Evolutionary conservation across 1,140 invertebrate genomes (phyloP), one percentile per base, ranked within the genome.

Genomic region (Drosophila navojoa): DNA sequence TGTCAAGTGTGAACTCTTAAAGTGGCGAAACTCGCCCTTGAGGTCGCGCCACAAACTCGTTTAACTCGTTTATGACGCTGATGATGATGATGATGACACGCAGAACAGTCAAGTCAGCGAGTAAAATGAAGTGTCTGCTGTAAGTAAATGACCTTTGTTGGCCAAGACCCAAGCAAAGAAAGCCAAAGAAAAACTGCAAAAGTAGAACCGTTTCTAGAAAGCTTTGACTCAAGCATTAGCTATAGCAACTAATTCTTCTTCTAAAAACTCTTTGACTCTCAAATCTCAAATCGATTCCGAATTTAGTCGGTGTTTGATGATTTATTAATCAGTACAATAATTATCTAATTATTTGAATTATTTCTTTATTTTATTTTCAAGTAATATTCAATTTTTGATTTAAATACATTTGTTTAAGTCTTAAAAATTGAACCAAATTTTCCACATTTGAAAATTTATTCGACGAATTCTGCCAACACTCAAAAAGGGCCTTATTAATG

Each of bases 31-130:
- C 60, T 60, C 58, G 63, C 62, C 62, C 74, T 53, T 42, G 55
- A 64, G 70, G 49, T 67, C 63, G 54, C 38, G 49, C 44, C 50
- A 67, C 50, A 76, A 76, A 76, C 74, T 68, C 50, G 74, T 76
- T 68, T 73, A 57, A 76, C 74, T 73, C 57, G 74, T 76, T 76
- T 62, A 67, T 38, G 35, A 7, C 1, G 27, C 27, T 29, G 5
- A 29, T 29, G 27, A 29, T 10, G 10, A 42, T 45, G 70, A 52
- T 57, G 57, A 67, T 76, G 73, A 73, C 74, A 72, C 66, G 67
- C 71, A 55, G 13, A 35, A 47, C 55, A 42, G 55, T 44, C 16
- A 47, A n/a, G n/a, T 25, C n/a, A 16, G 16, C 22, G 35, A 52
- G 44, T 57, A 27, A 50, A 50, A 59, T 59, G 7, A 38, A 22